A percentile compares a stretch with the other conserved stretches of the same genome.
phyloP scores from a whole-genome alignment of 2,888 invertebrate genomes.

The Lycia hirtaria region DNA sequence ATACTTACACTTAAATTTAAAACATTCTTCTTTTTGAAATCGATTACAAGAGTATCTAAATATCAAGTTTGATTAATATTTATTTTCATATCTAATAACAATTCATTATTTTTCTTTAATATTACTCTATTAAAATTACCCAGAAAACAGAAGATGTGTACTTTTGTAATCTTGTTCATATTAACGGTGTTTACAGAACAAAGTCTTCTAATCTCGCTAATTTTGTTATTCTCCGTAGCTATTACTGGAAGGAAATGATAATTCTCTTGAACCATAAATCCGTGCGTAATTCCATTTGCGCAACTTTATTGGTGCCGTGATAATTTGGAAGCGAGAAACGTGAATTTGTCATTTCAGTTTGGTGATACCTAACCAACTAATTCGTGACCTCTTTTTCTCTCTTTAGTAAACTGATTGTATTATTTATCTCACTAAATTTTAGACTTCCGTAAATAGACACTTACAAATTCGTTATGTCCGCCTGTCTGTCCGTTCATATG shows the following conservation, averaged over 20 bases:
- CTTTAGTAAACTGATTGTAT: not conserved
- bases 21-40: no score
- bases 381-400: not conserved
- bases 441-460: no score
- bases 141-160: not conserved
- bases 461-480: no score
- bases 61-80: no score
- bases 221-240: conserved; percentile 16
- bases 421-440: no score
- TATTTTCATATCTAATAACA: no score
- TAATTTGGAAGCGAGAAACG: conserved; percentile 22
- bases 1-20: no score
- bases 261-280: conserved; percentile 19
- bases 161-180: not conserved
- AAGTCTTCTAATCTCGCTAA: conserved; percentile 12
- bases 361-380: not conserved
- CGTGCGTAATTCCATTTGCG: conserved; percentile 23
- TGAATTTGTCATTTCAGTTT: not conserved
- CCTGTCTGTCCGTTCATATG: no score
- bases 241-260: conserved; percentile 16
- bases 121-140: not conserved
- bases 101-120: not conserved
- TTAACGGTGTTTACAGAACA: conserved; percentile 4
- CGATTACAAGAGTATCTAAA: no score
- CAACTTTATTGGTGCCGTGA: conserved; percentile 26